Evolutionary conservation across 2,888 invertebrate species (phyloP).

Genomic region (Drosophila conformis): DNA sequence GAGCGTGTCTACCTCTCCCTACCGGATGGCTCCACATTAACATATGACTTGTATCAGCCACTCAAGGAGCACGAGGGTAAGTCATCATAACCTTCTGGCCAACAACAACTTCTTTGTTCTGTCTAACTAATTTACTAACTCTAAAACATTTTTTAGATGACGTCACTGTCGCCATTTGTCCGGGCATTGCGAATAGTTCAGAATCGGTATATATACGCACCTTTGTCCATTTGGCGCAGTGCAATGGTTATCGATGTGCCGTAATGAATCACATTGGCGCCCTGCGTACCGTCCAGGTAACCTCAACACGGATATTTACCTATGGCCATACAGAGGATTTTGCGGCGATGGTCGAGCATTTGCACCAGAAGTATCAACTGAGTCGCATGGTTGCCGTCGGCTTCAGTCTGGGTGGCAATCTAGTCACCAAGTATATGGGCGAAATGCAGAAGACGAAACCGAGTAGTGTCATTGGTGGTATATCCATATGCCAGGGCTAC

Average conservation of each 20-base stretch:
- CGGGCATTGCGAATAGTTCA: slow-evolving; percentile 97
- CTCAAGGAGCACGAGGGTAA: slow-evolving; percentile 85
- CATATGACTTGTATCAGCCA: slow-evolving; percentile 96
- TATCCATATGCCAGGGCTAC: slow-evolving; percentile 98
- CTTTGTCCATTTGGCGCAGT: slow-evolving; percentile 96
- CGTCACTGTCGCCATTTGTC: slow-evolving; percentile 94
- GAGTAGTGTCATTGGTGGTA: slow-evolving; percentile 92
- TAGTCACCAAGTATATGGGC: slow-evolving; percentile 96
- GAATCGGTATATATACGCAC: slow-evolving; percentile 97
- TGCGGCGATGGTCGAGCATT: slow-evolving; percentile 91
- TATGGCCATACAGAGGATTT: slow-evolving; percentile 97
- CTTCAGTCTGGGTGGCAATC: slow-evolving; percentile 97
- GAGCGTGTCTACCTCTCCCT: slow-evolving; percentile 91
- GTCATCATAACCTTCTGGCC: slow-evolving; percentile 3
- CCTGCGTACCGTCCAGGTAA: slow-evolving; percentile 92
- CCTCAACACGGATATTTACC: slow-evolving; percentile 94
- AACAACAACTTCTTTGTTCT: neutral
- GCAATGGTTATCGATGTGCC: slow-evolving; percentile 95
- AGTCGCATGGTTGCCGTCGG: slow-evolving; percentile 94
- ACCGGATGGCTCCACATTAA: slow-evolving; percentile 94
- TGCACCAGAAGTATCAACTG: slow-evolving; percentile 90
- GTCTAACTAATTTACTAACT: neutral
- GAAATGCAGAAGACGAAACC: slow-evolving; percentile 89
- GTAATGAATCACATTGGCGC: slow-evolving; percentile 98
- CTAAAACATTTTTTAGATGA: slow-evolving; percentile 88